These are phyloP conservation scores for Eolophus roseicapilla DNA, from an alignment of 2,113 vertebrate species.

Conservation along the genomic window DNA sequence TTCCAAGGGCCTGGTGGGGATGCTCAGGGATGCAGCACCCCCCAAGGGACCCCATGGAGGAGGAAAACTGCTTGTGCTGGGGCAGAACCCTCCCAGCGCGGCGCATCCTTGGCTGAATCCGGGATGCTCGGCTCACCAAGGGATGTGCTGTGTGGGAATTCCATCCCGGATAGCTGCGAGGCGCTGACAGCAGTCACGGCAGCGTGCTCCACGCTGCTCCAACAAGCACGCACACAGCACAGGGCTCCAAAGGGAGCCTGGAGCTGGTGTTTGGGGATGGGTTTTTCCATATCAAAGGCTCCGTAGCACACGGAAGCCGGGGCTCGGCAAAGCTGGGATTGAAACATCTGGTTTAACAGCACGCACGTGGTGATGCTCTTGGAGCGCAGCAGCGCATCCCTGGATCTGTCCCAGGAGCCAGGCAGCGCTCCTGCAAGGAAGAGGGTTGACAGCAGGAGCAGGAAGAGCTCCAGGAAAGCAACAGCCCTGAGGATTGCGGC, in stretches of 20 bases:
- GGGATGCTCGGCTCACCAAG: not conserved
- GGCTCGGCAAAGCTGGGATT: not conserved
- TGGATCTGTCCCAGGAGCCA: not conserved
- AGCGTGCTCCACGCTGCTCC: not conserved
- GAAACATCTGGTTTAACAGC: not conserved
- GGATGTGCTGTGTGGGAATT: not conserved
- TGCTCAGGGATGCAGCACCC: not conserved
- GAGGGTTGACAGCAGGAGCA: not conserved
- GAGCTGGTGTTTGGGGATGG: not conserved
- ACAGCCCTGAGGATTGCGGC: not conserved
- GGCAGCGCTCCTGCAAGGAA: not conserved
- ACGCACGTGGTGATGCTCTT: not conserved
- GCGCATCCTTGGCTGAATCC: not conserved
- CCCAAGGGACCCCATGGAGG: not conserved
- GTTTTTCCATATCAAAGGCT: not conserved
- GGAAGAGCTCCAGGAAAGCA: not conserved
- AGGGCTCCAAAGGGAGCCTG: not conserved
- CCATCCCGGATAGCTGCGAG: not conserved
- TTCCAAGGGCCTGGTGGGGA: not conserved
- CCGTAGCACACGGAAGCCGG: not conserved
- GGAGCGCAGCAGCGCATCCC: not conserved
- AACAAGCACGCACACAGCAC: not conserved
- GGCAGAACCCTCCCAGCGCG: not conserved
- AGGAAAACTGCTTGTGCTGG: rapidly evolving
- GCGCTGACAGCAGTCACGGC: not conserved